Base-by-base conservation (phyloP, 2,888 invertebrate species). In the Amiota minor region DNA sequence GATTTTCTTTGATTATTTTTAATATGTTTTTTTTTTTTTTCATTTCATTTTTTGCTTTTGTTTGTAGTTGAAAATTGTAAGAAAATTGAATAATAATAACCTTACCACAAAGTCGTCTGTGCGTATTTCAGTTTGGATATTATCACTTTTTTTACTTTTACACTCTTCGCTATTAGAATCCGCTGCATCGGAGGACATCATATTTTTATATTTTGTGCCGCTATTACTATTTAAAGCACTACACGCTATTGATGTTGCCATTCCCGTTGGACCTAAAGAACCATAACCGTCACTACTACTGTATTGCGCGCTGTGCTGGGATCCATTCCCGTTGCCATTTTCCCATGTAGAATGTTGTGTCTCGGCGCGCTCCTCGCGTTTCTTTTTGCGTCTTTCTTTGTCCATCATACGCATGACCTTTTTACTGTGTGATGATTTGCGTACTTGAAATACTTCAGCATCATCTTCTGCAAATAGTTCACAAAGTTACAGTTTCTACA, bases 351-450 rank as follows among this genome's bases (percentile, higher is more conserved):
- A 47, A 10, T 64, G 20, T 49, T 56, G 59, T 45, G 71, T 50
- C 45, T 83, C 86, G 64, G 83, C 82, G 20, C 85, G 86, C 70
- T 88, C 88, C 77, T 86, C 83, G 46, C 86, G 82, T 79, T 88
- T 87, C 81, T 88, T 89, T 73, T 89, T 89, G 10, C 89, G 86
- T 73, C 93, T 93, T 88, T 96, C 96, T 89, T 94, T 95, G 86
- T 96, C 95, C 85, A 95, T 91, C 88, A 95, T 94, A 88, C 95
- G 95, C 91, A 96, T 95, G 72, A 97, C 92, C 89, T 95, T 93
- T 90, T 97, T 96, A 90, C 97, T 97, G 87, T 97, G 96, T 10
- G 96, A 96, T 10, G 98, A 97, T 90, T 98, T 98, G 89, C 97
- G 97, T 70, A 98, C 96, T 92, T 97, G 95, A 90, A 98, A 98